Evolutionary conservation across 2,888 invertebrate genomes (phyloP).

Genomic region (Nemoura dubitans): DNA sequence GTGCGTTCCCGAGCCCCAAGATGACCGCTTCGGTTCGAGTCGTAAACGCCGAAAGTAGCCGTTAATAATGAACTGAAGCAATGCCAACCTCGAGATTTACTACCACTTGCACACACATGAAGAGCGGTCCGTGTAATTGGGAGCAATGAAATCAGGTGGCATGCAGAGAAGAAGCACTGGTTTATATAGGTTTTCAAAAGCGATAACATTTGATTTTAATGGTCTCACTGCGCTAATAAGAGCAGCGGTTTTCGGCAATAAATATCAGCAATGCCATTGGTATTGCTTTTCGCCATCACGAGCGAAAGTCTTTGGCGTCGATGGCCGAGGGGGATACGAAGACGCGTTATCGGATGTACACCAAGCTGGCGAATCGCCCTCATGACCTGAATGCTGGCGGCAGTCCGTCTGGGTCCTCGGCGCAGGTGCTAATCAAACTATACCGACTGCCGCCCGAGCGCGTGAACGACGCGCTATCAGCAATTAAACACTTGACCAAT

Average conservation of each 20-base stretch:
- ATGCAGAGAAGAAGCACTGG: neutral
- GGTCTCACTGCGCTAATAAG: neutral
- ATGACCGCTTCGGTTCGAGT: neutral
- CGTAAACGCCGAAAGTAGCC: neutral
- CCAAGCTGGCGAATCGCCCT: neutral
- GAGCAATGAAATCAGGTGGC: neutral
- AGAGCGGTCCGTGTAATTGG: neutral
- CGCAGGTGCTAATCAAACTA: neutral
- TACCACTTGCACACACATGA: neutral
- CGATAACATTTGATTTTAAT: neutral
- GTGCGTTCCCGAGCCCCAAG: neutral
- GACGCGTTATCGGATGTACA: too few species aligned
- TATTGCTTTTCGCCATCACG: neutral
- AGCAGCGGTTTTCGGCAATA: neutral
- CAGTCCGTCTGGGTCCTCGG: too few species aligned
- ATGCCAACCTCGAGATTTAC: neutral
- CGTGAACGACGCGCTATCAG: neutral
- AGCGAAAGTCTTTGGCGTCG: neutral
- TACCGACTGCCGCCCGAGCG: neutral
- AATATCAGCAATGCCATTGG: neutral
- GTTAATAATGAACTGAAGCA: neutral
- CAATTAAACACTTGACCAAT: neutral
- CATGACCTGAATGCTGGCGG: neutral
- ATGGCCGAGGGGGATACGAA: neutral
- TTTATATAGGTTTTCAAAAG: neutral